Base-by-base conservation (phyloP, 1,140 invertebrate species). In the Vollenhovia emeryi region DNA sequence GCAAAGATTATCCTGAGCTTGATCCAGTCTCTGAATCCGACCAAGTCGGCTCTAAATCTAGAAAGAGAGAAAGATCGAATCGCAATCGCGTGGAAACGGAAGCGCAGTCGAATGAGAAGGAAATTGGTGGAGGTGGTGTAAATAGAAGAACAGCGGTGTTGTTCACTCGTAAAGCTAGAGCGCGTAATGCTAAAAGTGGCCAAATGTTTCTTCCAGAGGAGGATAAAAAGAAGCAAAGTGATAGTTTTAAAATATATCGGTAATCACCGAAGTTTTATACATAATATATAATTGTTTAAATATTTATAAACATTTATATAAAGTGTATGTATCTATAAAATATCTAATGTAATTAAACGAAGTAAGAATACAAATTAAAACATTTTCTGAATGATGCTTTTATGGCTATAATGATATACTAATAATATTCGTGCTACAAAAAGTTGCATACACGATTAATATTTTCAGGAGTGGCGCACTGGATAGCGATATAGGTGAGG, bases 61-160 rank as follows among this genome's bases (percentile, higher is more conserved):
- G 92, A 86, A 94, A 93, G 68, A 78, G 93, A 85, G 92, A 94
- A 78, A 91, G 93, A 90, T 90, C 89, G 78, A 92, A 87, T 86
- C 88, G 92, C 27, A 92, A 74, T 90, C 93, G 94, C 13, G 84
- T 87, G 1, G 95, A 95, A 64, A 84, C 88, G 0, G 93, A 94
- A 24, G 45, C 68, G 24, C 92, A 92, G 9, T 91, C 80, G 6
- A 91, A 85, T 11, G 93, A 94, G n/a, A 93, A 92, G 40, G 93
- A 94, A 78, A 87, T 93, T n/a, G 89, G 88, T 0, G 88, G 78
- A 27, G 94, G 93, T 59, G 95, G 97, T 48, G 97, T 98, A 0
- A 98, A 98, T 94, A 95, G 98, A 62, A 95, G 98, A 91, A 98
- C 97, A 24, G 97, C 97, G n/a, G 97, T 98, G 50, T 92, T 98